phyloP scores from a whole-genome alignment of 2,797 vertebrate species.

The Falco biarmicus region DNA sequence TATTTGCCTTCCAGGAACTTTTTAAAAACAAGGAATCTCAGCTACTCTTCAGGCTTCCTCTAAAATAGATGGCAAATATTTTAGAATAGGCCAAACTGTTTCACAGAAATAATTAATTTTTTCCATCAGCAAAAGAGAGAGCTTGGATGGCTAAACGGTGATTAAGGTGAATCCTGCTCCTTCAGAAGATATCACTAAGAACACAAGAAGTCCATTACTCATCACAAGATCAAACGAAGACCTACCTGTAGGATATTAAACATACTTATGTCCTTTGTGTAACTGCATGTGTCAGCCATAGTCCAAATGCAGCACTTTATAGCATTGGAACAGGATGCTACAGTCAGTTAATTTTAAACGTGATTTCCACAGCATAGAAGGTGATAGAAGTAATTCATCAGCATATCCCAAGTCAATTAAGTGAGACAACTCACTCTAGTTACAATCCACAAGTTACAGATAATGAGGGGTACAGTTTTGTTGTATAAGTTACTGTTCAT shows the following conservation, averaged over 20 bases:
- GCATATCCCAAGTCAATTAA: not conserved
- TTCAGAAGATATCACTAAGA: not conserved
- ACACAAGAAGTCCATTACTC: not conserved
- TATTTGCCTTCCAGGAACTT: not conserved
- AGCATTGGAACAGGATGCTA: not conserved
- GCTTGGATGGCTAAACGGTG: not conserved
- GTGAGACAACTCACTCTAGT: not conserved
- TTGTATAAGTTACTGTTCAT: not conserved
- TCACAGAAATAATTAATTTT: not conserved
- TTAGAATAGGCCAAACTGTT: not conserved
- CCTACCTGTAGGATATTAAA: not conserved
- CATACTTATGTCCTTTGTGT: not conserved
- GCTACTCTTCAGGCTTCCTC: not conserved
- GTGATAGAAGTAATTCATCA: not conserved
- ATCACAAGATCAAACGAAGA: not conserved
- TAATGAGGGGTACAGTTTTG: not conserved
- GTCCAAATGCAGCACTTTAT: not conserved
- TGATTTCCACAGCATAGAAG: not conserved
- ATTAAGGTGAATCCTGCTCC: not conserved
- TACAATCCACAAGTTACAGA: not conserved
- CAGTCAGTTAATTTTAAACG: constrained; percentile 1
- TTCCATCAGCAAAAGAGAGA: not conserved
- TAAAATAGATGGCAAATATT: not conserved
- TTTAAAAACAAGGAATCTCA: not conserved
- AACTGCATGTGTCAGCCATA: not conserved